These are phyloP conservation scores for Spermophilus dauricus DNA, from an alignment of 2,113 vertebrate species.

Conservation along the genomic window DNA sequence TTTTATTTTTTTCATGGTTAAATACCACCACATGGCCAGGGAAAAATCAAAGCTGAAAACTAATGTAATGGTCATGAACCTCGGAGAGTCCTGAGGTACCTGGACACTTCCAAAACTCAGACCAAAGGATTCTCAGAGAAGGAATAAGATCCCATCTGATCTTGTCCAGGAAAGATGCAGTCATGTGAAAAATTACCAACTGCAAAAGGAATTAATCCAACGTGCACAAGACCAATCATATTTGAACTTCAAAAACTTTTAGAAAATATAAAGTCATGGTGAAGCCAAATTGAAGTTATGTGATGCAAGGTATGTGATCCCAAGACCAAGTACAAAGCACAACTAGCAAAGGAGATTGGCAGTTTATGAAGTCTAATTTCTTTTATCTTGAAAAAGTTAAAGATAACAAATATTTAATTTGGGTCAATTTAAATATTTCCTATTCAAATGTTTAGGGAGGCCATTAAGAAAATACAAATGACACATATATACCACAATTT, in stretches of 20 bases:
- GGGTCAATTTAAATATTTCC: not conserved
- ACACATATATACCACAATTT: not conserved
- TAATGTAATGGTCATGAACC: not conserved
- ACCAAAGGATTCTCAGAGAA: not conserved
- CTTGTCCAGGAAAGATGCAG: not conserved
- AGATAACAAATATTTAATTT: not conserved
- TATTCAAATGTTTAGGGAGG: not conserved
- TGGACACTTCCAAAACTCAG: slow-evolving; percentile 16
- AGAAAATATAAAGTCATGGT: too few relatives aligned
- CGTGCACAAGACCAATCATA: not conserved
- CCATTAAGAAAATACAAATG: not conserved
- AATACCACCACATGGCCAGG: not conserved
- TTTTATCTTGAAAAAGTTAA: not conserved
- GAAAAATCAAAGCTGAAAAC: not conserved
- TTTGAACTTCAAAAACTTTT: not conserved
- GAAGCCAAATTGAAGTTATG: not conserved
- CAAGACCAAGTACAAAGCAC: not conserved
- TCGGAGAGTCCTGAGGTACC: not conserved
- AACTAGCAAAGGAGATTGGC: too few relatives aligned
- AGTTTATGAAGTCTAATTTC: not conserved
- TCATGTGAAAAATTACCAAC: not conserved
- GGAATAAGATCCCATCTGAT: not conserved
- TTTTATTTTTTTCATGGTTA: not conserved
- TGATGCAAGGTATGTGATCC: not conserved
- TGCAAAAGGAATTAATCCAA: not conserved